Percentiles rank a stretch among this genome's conserved stretches.
These are phyloP conservation scores for Pteromalus puparum DNA, from an alignment of 1,140 invertebrate species.

Conservation along the genomic window DNA sequence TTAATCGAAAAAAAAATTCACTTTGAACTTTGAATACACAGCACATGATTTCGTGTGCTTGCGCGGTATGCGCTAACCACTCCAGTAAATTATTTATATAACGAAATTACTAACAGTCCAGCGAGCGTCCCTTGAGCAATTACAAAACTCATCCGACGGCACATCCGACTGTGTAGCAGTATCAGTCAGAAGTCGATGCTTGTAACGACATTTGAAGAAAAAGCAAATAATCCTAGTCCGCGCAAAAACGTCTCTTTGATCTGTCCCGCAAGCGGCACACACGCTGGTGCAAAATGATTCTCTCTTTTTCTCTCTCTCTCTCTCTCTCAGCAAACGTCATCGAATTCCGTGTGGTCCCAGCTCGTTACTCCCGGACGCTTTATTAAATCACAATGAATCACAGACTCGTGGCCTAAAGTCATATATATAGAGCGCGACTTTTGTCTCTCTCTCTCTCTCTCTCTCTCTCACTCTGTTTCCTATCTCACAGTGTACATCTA, in stretches of 20 bases:
- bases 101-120: background rate
- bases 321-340: conserved; percentile 14
- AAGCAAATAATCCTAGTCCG: conserved; percentile 7
- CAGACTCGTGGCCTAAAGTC: conserved; percentile 41
- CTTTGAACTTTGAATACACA: no score
- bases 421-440: conserved; percentile 28
- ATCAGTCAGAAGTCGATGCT: no score
- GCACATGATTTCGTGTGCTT: no score
- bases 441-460: conserved; percentile 39
- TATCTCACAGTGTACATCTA: conserved; percentile 35
- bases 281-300: conserved; percentile 26
- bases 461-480: conserved; percentile 35
- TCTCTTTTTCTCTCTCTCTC: background rate
- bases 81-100: background rate
- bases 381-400: conserved; percentile 64
- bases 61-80: no score
- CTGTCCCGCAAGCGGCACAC: background rate
- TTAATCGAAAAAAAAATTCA: no score
- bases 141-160: background rate
- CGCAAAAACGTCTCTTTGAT: conserved; percentile 33
- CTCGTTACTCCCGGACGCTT: conserved; percentile 25
- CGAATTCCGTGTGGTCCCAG: background rate
- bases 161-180: background rate
- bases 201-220: conserved; percentile 23
- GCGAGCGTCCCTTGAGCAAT: background rate